Percentiles rank a stretch among this genome's conserved stretches.
phyloP scores from a whole-genome alignment of 2,797 vertebrate species.

The Gila robusta region DNA sequence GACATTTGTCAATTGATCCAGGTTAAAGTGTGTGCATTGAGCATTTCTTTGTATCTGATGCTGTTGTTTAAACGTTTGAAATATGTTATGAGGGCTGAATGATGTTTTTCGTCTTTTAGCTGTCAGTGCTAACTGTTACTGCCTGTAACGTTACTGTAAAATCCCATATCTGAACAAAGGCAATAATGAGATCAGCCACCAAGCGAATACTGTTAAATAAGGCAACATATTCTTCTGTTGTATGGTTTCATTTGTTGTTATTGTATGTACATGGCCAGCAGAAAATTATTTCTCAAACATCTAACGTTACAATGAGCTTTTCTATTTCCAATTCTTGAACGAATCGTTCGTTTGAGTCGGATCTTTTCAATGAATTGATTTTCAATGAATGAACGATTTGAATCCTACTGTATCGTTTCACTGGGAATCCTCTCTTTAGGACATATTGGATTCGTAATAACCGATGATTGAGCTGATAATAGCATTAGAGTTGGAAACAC shows the following conservation, averaged over 20 bases:
- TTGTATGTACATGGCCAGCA: background rate
- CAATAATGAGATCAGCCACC: background rate
- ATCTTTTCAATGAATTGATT: background rate
- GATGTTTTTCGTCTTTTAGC: background rate
- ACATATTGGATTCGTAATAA: background rate
- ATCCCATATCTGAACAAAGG: background rate
- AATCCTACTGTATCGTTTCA: background rate
- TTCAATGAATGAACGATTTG: background rate
- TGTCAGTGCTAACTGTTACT: background rate
- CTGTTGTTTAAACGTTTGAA: background rate
- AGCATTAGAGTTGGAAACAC: no score
- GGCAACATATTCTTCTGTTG: background rate
- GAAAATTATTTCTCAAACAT: background rate
- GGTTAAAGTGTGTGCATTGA: background rate
- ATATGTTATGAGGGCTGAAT: background rate
- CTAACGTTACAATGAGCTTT: background rate
- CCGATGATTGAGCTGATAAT: background rate
- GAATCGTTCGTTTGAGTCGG: conserved; percentile 5
- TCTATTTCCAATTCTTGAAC: background rate
- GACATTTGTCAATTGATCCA: background rate
- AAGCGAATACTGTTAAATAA: background rate
- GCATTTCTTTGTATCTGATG: no score
- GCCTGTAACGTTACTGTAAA: background rate
- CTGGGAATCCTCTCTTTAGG: background rate
- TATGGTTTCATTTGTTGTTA: background rate